phyloP scores from a whole-genome alignment of 2,113 vertebrate genomes.

The Neotragus pygmaeus region DNA sequence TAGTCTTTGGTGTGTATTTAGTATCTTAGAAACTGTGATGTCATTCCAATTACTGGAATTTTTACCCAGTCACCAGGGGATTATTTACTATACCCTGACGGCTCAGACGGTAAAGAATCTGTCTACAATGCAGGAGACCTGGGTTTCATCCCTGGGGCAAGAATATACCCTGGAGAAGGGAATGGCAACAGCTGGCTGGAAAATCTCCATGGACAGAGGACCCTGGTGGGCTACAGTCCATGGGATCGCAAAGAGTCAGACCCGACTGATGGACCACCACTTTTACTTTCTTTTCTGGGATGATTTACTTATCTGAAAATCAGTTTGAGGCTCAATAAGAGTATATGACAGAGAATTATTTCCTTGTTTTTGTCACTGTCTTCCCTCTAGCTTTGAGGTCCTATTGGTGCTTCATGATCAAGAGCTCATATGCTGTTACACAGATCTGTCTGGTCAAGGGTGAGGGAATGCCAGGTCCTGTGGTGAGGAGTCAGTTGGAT shows the following conservation, averaged over 20 bases:
- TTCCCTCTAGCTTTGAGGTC: not conserved
- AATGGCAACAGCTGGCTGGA: not conserved
- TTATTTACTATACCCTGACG: not conserved
- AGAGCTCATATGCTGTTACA: not conserved
- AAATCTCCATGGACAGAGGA: not conserved
- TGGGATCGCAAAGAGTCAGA: not conserved
- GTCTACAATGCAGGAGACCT: not conserved
- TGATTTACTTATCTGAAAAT: not conserved
- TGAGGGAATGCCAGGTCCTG: not conserved
- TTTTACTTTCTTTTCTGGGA: not conserved
- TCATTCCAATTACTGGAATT: not conserved
- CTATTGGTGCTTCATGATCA: not conserved
- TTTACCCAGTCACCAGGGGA: not conserved
- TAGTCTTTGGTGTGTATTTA: not conserved
- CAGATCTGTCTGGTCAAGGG: not conserved
- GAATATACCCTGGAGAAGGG: not conserved
- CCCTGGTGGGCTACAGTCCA: not conserved
- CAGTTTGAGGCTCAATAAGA: not conserved
- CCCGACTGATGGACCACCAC: not conserved
- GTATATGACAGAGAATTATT: not conserved
- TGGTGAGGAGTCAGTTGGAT: not conserved
- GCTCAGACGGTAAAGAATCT: not conserved
- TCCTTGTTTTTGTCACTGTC: not conserved
- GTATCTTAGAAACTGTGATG: not conserved
- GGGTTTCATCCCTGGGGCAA: not conserved